Base-by-base conservation (phyloP, 2,113 vertebrate genomes). In the Zingel zingel region DNA sequence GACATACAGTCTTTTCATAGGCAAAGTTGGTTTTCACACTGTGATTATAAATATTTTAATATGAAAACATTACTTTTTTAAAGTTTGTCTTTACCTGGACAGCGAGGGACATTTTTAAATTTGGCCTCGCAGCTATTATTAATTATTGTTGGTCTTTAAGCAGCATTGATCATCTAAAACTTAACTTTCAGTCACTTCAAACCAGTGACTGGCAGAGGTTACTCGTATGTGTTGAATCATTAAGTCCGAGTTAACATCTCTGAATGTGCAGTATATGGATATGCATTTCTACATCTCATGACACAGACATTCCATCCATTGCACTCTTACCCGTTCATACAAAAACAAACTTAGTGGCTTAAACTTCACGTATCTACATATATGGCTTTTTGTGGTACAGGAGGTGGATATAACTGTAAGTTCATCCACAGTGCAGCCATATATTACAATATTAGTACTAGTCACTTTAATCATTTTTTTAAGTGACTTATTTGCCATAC, bases 21-120 rank as follows among this genome's bases (percentile, higher is more conserved):
- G 30, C 68, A 77, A 71, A 87, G 71, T 8, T 9, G 54, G 33
- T 62, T 74, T 74, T 77, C 53, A 82, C 59, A 79, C 66, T 56
- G 58, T 43, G 23, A 77, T 58, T 39, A 58, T 56, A 19, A 65
- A 77, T 4, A 33, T n/a, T 66, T 59, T 4, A 48, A 68, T 1
- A 56, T 33, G 18, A 66, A n/a, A 23, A 43, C 14, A 36, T 10
- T 5, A 36, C 1, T 48, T 25, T 63, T 62, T 81, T 80, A 48
- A 80, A 81, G 67, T 69, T 47, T n/a, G 23, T 51, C 3, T 43
- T 74, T 77, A 39, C 63, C 58, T 74, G 56, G 50, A 36, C 45
- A 65, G n/a, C 1, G 1, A 59, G 58, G 45, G 15, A 51, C 23
- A 7, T 13, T 15, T 59, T 4, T 45, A 5, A 51, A 27, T 65